Conservation (phyloP, 1,140 invertebrate genomes). For the Eupristina koningsbergeri region DNA sequence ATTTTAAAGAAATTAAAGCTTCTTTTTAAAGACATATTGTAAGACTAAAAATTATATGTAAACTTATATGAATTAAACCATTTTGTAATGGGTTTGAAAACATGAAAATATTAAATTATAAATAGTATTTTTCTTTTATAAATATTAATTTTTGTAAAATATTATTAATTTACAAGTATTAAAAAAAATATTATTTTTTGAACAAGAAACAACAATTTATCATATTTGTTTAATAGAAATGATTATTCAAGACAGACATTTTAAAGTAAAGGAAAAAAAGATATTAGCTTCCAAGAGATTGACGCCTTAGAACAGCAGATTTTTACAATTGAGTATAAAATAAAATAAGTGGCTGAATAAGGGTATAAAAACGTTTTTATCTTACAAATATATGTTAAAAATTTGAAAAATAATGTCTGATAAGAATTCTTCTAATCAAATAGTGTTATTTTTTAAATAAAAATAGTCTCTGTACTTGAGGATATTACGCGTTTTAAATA, state of each 20-base stretch:
- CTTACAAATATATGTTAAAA: conserved; percentile 26
- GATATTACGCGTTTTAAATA: too few species aligned
- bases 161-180: too few species aligned
- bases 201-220: conserved; percentile 2
- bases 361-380: conserved; percentile 33
- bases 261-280: conserved; percentile 13
- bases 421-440: conserved; percentile 27
- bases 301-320: conserved; percentile 57
- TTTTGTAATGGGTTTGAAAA: too few species aligned
- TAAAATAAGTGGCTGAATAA: conserved; percentile 48
- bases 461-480: not conserved
- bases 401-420: not conserved
- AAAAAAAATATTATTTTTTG: not conserved
- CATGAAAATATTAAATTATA: too few species aligned
- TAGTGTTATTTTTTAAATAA: not conserved
- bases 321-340: conserved; percentile 64
- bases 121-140: too few species aligned
- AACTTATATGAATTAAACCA: too few species aligned
- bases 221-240: conserved; percentile 33
- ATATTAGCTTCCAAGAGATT: conserved; percentile 35
- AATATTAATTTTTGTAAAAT: too few species aligned
- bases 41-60: too few species aligned
- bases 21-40: too few species aligned
- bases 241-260: conserved; percentile 24
- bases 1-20: too few species aligned